phyloP scores from a whole-genome alignment of 2,888 invertebrate species.

The Lissonota sp. region DNA sequence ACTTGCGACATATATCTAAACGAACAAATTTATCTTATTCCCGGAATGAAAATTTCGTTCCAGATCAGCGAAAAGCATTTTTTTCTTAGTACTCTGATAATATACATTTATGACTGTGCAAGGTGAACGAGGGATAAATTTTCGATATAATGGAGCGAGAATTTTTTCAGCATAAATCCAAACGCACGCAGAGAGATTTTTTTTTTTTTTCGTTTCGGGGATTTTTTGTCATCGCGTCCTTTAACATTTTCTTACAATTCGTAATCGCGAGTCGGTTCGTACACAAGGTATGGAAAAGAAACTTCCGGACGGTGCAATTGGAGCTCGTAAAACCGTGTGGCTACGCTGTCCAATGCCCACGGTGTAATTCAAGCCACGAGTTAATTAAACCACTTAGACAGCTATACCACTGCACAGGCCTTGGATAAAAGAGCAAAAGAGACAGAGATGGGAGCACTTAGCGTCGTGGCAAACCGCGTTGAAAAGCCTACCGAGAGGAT shows the following conservation, averaged over 20 bases:
- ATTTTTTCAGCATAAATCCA: neutral
- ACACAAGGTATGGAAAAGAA: neutral
- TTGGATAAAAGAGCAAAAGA: neutral
- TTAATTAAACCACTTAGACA: conserved; percentile 72
- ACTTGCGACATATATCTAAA: no score
- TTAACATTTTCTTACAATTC: neutral
- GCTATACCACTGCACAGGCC: conserved; percentile 59
- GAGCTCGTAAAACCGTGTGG: conserved; percentile 59
- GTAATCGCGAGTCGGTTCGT: conserved; percentile 13
- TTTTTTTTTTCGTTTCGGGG: neutral
- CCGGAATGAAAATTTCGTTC: no score
- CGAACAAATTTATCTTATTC: no score
- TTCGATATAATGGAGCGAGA: neutral
- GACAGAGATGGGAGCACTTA: conserved; percentile 51
- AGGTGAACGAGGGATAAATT: neutral
- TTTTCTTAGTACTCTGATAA: no score
- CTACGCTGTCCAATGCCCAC: conserved; percentile 31
- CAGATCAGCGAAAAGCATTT: no score
- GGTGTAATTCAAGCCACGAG: conserved; percentile 59
- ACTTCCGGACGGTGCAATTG: conserved; percentile 57
- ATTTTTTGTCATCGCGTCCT: conserved; percentile 1
- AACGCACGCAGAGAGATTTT: no score
- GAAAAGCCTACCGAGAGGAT: conserved; percentile 40
- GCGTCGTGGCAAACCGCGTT: conserved; percentile 54
- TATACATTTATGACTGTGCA: no score